Evolutionary conservation across 2,888 invertebrate species (phyloP).

Genomic region (Drosophila dives): DNA sequence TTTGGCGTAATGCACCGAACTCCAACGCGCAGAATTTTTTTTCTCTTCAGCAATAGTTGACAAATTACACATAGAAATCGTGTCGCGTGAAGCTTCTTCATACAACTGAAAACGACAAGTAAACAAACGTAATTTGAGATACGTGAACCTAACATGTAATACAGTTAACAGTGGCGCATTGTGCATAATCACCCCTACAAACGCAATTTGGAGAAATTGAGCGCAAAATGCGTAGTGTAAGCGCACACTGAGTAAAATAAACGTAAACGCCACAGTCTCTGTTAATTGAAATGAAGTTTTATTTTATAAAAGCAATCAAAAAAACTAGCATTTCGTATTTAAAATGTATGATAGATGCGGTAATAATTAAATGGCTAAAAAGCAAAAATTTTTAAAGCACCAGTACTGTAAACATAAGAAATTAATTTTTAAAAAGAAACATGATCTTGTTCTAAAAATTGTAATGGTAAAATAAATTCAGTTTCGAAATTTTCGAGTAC

Average conservation of each 20-base stretch:
- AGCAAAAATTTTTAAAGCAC: not conserved
- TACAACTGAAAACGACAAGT: constrained; percentile 49
- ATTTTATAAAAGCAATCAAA: not conserved
- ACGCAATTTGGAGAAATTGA: constrained; percentile 16
- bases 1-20: constrained; percentile 44
- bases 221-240: constrained; percentile 3
- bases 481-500: constrained; percentile 1
- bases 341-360: not conserved
- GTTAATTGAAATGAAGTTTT: not conserved
- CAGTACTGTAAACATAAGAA: not conserved
- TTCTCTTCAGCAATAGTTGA: constrained; percentile 9
- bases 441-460: not conserved
- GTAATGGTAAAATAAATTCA: not conserved
- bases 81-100: constrained; percentile 47
- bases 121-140: constrained; percentile 53
- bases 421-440: not conserved
- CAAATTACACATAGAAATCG: constrained; percentile 17
- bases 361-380: not conserved
- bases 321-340: not conserved
- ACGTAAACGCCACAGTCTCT: not conserved
- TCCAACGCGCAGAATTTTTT: constrained; percentile 33
- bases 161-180: constrained; percentile 16
- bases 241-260: constrained; percentile 11
- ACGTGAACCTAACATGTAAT: constrained; percentile 25
- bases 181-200: constrained; percentile 14